Evolutionary conservation across 2,797 vertebrate species (phyloP).

Genomic region (Periophthalmus magnuspinnatus): DNA sequence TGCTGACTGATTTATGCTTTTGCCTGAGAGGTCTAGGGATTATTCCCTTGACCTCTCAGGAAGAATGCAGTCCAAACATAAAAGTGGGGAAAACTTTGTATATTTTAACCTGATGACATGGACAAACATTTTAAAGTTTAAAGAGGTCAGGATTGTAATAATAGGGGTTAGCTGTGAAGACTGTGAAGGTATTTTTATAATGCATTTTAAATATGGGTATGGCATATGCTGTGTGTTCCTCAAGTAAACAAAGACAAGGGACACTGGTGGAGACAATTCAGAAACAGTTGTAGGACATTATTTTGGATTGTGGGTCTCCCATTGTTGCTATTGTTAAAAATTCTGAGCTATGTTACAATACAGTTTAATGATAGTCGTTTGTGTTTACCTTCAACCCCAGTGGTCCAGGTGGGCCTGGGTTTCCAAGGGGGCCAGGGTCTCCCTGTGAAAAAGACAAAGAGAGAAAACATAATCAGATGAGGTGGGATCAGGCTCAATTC

Average conservation of each 20-base stretch:
- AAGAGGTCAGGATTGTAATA: slow-evolving; percentile 16
- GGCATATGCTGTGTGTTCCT: slow-evolving; percentile 23
- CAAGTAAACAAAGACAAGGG: slow-evolving; percentile 36
- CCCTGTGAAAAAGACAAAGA: slow-evolving; percentile 78
- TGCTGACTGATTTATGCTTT: not conserved
- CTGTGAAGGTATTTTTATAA: slow-evolving; percentile 47
- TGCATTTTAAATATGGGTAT: slow-evolving; percentile 41
- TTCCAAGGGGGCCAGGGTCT: slow-evolving; percentile 88
- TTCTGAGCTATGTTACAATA: slow-evolving; percentile 4
- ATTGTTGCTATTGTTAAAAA: slow-evolving; percentile 36
- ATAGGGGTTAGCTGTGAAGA: not conserved
- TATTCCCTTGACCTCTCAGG: too few relatives aligned
- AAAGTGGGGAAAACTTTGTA: slow-evolving; percentile 4
- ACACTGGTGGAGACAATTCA: slow-evolving; percentile 39
- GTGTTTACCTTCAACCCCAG: slow-evolving; percentile 85
- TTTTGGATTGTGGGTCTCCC: slow-evolving; percentile 29
- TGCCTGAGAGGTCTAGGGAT: not conserved
- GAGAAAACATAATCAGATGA: slow-evolving; percentile 41
- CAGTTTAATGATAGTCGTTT: not conserved
- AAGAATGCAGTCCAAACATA: slow-evolving; percentile 13
- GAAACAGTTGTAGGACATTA: slow-evolving; percentile 30
- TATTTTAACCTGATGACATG: slow-evolving; percentile 22
- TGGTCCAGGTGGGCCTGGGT: slow-evolving; percentile 87
- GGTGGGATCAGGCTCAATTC: slow-evolving; percentile 32
- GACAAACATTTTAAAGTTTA: slow-evolving; percentile 26